Evolutionary conservation across 1,140 invertebrate species (phyloP).

Genomic region (Nasonia vitripennis): DNA sequence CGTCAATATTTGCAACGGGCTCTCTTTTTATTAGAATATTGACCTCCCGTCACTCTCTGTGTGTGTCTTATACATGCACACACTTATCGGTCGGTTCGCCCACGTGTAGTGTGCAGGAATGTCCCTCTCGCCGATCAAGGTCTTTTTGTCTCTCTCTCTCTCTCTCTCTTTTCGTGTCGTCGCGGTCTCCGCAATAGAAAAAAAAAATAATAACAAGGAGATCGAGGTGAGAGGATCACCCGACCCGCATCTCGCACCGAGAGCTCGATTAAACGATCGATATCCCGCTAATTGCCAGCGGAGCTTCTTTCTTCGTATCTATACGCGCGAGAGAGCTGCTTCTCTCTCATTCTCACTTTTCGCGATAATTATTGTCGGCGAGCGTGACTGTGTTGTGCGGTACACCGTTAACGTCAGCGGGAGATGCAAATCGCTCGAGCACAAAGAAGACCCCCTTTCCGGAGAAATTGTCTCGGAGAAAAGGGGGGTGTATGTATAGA

Average conservation of each 20-base stretch:
- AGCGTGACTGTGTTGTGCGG: background rate
- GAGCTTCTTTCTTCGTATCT: background rate
- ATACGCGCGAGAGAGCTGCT: too few relatives aligned
- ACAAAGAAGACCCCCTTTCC: too few relatives aligned
- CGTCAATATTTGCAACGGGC: too few relatives aligned
- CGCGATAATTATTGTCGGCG: slow-evolving; percentile 36
- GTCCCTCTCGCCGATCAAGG: background rate
- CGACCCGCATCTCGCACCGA: background rate
- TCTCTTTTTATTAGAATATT: slow-evolving; percentile 25
- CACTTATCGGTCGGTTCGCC: slow-evolving; percentile 17
- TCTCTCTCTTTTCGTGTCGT: background rate
- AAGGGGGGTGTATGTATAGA: too few relatives aligned
- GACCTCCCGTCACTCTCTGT: background rate
- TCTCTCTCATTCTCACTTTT: background rate
- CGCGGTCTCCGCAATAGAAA: too few relatives aligned
- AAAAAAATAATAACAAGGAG: background rate
- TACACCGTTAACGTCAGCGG: slow-evolving; percentile 11
- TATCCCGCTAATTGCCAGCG: slow-evolving; percentile 37
- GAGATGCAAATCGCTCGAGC: slow-evolving; percentile 38
- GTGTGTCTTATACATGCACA: background rate
- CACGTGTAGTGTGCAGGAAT: background rate
- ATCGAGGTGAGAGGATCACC: background rate
- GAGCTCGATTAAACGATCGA: slow-evolving; percentile 34
- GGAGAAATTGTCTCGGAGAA: too few relatives aligned
- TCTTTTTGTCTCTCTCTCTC: background rate